These are phyloP conservation scores for Calyptommatus sinebrachiatus DNA, from an alignment of 2,113 vertebrate species.

Conservation along the genomic window DNA sequence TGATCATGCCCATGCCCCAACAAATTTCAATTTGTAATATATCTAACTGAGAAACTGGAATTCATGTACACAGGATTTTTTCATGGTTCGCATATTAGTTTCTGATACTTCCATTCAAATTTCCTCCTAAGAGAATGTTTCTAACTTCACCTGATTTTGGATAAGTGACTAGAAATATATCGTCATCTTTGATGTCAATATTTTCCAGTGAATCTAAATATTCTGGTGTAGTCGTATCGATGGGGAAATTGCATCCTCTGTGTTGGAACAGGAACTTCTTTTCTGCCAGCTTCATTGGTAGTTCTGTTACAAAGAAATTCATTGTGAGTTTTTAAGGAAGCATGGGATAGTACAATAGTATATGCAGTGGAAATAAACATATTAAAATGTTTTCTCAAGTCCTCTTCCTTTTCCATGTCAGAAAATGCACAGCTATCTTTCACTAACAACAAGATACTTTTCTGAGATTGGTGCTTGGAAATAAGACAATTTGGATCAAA, in stretches of 20 bases:
- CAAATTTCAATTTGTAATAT: neutral
- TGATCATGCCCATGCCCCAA: neutral
- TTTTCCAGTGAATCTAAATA: constrained; percentile 66
- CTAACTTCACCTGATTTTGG: constrained; percentile 66
- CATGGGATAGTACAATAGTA: too few species aligned
- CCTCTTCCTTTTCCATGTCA: too few species aligned
- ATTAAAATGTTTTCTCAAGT: too few species aligned
- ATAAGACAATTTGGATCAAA: too few species aligned
- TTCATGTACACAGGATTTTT: neutral
- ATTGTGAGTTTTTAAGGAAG: too few species aligned
- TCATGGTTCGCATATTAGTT: neutral
- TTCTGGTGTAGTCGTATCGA: constrained; percentile 36
- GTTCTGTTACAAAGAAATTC: neutral
- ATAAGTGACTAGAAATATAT: constrained; percentile 67
- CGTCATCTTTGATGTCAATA: constrained; percentile 66
- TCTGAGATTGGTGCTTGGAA: too few species aligned
- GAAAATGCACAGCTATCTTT: too few species aligned
- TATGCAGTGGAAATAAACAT: too few species aligned
- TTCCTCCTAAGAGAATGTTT: neutral
- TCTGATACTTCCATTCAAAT: neutral
- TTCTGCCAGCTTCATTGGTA: neutral
- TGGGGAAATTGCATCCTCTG: constrained; percentile 60
- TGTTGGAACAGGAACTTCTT: constrained; percentile 46
- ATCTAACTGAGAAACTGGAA: neutral
- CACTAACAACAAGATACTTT: too few species aligned